Conservation (phyloP, 2,113 vertebrate species). For the Poeciliopsis turrubarensis region DNA sequence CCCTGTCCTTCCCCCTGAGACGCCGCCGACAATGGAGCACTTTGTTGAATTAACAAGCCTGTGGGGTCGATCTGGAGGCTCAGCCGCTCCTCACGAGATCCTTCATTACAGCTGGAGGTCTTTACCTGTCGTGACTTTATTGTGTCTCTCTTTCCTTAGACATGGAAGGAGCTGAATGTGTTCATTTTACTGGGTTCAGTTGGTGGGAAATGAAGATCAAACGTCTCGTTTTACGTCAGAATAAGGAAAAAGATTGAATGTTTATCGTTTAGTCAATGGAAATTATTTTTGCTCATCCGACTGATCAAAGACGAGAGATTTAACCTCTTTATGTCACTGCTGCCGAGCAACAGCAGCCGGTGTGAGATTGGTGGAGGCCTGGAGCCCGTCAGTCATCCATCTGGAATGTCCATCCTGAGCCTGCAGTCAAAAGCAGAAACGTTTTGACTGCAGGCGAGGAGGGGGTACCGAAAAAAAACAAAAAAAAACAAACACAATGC, state of each 20-base stretch:
- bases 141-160: no score
- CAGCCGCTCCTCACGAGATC: not conserved
- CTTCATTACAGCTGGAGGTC: not conserved
- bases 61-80: constrained; percentile 9
- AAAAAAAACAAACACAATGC: not conserved
- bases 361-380: constrained; percentile 64
- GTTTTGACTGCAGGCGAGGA: no score
- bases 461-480: no score
- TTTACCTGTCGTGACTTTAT: not conserved
- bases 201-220: no score
- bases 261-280: no score
- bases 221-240: no score
- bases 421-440: constrained; percentile 54
- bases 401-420: constrained; percentile 70
- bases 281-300: no score
- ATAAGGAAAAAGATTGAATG: no score
- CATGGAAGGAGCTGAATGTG: not conserved
- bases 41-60: constrained; percentile 26
- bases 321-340: not conserved
- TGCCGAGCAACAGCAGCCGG: constrained; percentile 53
- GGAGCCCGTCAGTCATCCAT: constrained; percentile 58
- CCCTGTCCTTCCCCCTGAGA: constrained; percentile 6
- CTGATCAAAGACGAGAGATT: no score
- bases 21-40: constrained; percentile 20
- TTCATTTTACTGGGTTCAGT: no score